Conservation (phyloP, 2,113 vertebrate genomes). For the Puffinus mauretanicus region DNA sequence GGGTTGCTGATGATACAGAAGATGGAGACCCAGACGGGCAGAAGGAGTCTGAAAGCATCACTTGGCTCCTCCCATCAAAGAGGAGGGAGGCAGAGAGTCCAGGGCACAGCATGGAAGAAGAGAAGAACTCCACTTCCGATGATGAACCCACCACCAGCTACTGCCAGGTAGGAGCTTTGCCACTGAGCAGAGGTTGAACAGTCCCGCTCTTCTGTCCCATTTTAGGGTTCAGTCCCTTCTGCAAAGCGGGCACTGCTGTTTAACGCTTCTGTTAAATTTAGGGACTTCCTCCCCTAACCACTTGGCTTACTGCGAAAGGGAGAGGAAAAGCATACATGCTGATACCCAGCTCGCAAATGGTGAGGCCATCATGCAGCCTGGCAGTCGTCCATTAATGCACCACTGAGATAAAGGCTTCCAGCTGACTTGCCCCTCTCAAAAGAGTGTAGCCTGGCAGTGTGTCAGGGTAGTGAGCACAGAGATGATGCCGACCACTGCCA, state of each 20-base stretch:
- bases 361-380: neutral
- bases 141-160: slow-evolving; percentile 76
- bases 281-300: neutral
- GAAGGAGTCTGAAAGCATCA: slow-evolving; percentile 60
- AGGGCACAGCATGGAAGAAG: slow-evolving; percentile 59
- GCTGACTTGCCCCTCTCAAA: neutral
- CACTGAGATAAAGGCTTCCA: neutral
- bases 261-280: neutral
- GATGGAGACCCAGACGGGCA: slow-evolving; percentile 70
- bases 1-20: slow-evolving; percentile 64
- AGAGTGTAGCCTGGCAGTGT: neutral
- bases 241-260: neutral
- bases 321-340: neutral
- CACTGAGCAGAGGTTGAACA: neutral
- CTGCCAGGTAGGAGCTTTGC: slow-evolving; percentile 71
- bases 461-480: neutral
- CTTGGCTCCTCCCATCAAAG: slow-evolving; percentile 58
- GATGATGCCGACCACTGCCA: neutral
- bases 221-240: neutral
- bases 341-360: neutral
- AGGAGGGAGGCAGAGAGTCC: slow-evolving; percentile 58
- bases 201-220: neutral
- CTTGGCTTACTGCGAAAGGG: neutral
- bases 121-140: slow-evolving; percentile 60
- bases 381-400: neutral